A percentile compares a stretch with the other conserved stretches of the same genome.
Conservation (phyloP, 37 sponge, comb jelly and placozoan species). For the Haliclona indistincta region DNA sequence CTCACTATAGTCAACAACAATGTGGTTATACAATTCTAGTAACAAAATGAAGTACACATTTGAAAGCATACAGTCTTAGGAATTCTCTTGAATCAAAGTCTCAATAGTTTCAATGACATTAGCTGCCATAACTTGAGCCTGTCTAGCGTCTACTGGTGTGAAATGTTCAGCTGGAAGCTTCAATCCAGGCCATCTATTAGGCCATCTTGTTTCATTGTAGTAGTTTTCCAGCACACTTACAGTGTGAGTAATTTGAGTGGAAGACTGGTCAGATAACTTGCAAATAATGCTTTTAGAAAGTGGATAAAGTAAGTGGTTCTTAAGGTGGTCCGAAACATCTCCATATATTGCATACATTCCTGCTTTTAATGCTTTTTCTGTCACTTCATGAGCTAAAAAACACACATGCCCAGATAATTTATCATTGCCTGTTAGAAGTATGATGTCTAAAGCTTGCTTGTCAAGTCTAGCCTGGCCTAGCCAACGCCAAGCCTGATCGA, state of each 20-base stretch:
- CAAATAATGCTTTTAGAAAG: no score
- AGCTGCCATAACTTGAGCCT: conserved; percentile 34
- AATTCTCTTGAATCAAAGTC: conserved; percentile 10
- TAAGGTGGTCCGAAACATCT: no score
- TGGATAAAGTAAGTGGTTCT: no score
- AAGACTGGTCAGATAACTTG: no score
- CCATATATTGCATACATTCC: conserved; percentile 41
- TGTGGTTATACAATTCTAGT: no score
- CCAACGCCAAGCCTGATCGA: neutral
- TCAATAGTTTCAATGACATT: conserved; percentile 21
- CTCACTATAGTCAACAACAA: no score
- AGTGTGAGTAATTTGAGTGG: no score
- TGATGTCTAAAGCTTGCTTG: conserved; percentile 7
- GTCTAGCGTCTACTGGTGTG: neutral
- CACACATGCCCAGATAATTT: conserved; percentile 39
- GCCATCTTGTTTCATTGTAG: conserved; percentile 45
- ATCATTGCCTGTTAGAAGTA: neutral
- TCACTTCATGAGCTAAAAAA: conserved; percentile 63
- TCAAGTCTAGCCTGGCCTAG: conserved; percentile 9
- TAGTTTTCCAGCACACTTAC: conserved; percentile 48
- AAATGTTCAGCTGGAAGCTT: conserved; percentile 19
- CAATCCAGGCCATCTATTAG: conserved; percentile 9
- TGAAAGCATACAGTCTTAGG: no score
- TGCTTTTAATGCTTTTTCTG: conserved; percentile 64
- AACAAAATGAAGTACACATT: no score